A percentile compares a stretch with the other conserved stretches of the same genome.
Evolutionary conservation across 2,797 vertebrate species (phyloP).

Genomic region (Diceros bicornis): DNA sequence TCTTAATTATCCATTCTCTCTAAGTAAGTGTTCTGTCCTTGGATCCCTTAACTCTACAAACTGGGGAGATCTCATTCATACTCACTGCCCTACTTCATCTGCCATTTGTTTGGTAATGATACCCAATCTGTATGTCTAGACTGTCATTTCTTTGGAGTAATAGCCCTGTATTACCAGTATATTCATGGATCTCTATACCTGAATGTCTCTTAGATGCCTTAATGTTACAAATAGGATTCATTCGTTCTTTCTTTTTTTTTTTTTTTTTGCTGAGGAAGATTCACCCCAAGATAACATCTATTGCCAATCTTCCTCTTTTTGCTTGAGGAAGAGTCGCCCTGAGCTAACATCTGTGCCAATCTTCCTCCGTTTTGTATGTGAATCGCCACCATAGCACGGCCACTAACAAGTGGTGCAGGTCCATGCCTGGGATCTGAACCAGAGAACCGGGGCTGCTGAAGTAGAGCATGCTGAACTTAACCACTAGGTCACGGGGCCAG

Average conservation of each 20-base stretch:
- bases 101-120: neutral
- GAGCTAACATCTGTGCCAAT: too few species aligned
- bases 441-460: too few species aligned
- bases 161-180: neutral
- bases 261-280: too few species aligned
- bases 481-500: too few species aligned
- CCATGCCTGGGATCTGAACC: too few species aligned
- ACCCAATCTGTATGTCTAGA: neutral
- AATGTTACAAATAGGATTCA: neutral
- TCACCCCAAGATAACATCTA: too few species aligned
- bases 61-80: neutral
- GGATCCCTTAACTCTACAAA: neutral
- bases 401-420: too few species aligned
- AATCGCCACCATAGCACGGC: too few species aligned
- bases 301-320: too few species aligned
- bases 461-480: too few species aligned
- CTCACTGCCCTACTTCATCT: neutral
- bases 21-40: neutral
- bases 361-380: too few species aligned
- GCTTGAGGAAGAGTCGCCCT: too few species aligned
- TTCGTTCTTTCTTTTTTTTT: neutral
- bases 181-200: neutral
- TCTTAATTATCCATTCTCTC: neutral
- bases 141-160: neutral
- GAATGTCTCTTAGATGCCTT: neutral